phyloP scores from a whole-genome alignment of 2,113 vertebrate genomes.

The Mustela nigripes region DNA sequence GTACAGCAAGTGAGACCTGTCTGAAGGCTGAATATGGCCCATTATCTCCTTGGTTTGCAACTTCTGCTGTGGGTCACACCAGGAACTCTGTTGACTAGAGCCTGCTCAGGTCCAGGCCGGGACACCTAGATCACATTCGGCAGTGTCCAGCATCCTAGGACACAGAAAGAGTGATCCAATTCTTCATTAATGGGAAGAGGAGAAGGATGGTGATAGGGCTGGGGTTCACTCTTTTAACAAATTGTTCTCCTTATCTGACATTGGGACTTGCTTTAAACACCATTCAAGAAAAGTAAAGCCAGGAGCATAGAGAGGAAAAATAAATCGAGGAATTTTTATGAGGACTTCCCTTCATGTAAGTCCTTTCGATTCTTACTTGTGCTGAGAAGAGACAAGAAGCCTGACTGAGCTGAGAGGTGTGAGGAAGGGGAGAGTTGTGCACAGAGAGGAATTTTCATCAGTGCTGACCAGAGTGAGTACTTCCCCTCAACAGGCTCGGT shows the following conservation, averaged over 20 bases:
- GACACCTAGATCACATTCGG: not conserved
- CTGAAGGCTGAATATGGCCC: not conserved
- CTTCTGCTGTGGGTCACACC: not conserved
- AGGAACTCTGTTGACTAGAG: not conserved
- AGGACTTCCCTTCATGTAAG: not conserved
- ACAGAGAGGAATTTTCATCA: not conserved
- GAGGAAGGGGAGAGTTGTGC: not conserved
- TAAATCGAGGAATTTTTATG: not conserved
- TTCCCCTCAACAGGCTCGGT: fast-evolving
- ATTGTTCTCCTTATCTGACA: not conserved
- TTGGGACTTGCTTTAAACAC: not conserved
- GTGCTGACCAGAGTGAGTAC: not conserved
- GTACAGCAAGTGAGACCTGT: not conserved
- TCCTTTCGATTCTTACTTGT: not conserved
- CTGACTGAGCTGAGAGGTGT: not conserved
- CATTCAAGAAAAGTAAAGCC: not conserved
- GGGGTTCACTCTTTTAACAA: not conserved
- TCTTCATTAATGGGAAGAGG: not conserved
- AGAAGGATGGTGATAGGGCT: not conserved
- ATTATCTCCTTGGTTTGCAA: not conserved
- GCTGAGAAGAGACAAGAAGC: not conserved
- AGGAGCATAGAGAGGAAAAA: not conserved
- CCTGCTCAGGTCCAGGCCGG: not conserved
- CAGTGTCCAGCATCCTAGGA: not conserved
- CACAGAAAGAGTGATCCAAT: not conserved